Conservation (phyloP, 2,113 vertebrate genomes). For the Pangasianodon hypophthalmus region DNA sequence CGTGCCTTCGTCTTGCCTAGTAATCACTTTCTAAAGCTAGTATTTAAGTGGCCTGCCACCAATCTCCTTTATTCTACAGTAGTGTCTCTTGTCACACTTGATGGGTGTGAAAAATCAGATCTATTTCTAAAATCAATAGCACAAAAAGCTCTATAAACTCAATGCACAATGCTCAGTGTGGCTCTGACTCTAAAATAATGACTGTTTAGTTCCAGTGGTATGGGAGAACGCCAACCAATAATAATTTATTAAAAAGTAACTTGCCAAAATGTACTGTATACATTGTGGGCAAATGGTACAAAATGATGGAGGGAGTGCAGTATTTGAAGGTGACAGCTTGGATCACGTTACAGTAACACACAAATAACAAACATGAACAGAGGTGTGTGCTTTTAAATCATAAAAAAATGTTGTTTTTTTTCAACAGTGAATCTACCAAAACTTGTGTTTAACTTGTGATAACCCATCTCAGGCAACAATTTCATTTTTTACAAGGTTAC, state of each 20-base stretch:
- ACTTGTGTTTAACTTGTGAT: neutral
- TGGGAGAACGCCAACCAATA: neutral
- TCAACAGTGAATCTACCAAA: neutral
- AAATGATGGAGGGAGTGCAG: neutral
- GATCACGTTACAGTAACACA: slow-evolving; percentile 19
- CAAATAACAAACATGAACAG: neutral
- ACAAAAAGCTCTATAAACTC: slow-evolving; percentile 35
- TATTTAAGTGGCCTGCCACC: slow-evolving; percentile 42
- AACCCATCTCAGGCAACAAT: neutral
- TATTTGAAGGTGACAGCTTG: slow-evolving; percentile 29
- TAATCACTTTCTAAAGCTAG: slow-evolving; percentile 55
- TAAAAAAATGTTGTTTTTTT: neutral
- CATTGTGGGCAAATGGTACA: neutral
- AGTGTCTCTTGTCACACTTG: slow-evolving; percentile 44
- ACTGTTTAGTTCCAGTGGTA: slow-evolving; percentile 5
- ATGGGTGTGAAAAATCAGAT: slow-evolving; percentile 42
- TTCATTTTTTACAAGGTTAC: neutral
- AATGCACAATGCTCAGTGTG: neutral
- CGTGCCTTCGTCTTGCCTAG: slow-evolving; percentile 51
- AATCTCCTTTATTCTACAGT: slow-evolving; percentile 23
- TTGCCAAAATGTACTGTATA: neutral
- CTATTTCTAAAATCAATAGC: slow-evolving; percentile 48
- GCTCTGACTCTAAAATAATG: slow-evolving; percentile 12
- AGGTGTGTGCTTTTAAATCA: neutral
- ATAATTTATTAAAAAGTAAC: slow-evolving; percentile 11